phyloP scores from a whole-genome alignment of 1,140 invertebrate species.

The Drusus annulatus region DNA sequence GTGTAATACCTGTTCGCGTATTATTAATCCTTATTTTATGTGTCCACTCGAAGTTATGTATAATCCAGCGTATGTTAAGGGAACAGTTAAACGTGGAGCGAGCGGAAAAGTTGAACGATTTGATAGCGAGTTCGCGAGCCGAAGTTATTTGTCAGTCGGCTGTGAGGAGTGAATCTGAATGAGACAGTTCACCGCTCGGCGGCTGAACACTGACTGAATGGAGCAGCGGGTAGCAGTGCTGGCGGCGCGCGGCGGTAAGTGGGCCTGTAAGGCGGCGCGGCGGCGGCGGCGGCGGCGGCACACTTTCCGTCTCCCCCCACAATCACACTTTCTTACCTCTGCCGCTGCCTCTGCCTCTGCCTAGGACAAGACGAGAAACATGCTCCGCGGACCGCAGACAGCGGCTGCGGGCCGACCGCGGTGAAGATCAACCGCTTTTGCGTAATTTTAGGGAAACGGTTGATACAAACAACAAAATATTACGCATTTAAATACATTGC shows the following conservation, averaged over 20 bases:
- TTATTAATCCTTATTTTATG: too few species aligned
- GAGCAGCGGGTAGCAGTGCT: slow-evolving; percentile 61
- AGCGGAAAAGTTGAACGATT: slow-evolving; percentile 31
- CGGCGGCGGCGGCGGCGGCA: slow-evolving; percentile 62
- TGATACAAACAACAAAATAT: too few species aligned
- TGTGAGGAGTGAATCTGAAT: background rate
- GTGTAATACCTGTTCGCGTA: too few species aligned
- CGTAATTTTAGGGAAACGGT: too few species aligned
- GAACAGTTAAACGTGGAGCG: background rate
- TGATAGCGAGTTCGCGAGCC: slow-evolving; percentile 15
- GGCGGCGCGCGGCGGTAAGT: slow-evolving; percentile 62
- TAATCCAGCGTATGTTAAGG: background rate
- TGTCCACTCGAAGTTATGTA: too few species aligned
- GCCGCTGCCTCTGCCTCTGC: background rate
- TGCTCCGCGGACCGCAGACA: background rate
- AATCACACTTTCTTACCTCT: slow-evolving; percentile 6
- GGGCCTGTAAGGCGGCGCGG: slow-evolving; percentile 61
- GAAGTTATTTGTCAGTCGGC: slow-evolving; percentile 18
- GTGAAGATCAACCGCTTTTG: slow-evolving; percentile 4
- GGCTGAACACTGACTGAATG: slow-evolving; percentile 28
- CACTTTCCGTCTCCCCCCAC: slow-evolving; percentile 46
- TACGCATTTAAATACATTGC: too few species aligned
- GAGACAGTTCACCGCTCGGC: slow-evolving; percentile 26
- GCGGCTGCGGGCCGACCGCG: background rate
- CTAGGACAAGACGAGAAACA: slow-evolving; percentile 23